Evolutionary conservation across 2,113 vertebrate species (phyloP), one percentile per base, ranked within the genome.

Genomic region (Callionymus lyra): DNA sequence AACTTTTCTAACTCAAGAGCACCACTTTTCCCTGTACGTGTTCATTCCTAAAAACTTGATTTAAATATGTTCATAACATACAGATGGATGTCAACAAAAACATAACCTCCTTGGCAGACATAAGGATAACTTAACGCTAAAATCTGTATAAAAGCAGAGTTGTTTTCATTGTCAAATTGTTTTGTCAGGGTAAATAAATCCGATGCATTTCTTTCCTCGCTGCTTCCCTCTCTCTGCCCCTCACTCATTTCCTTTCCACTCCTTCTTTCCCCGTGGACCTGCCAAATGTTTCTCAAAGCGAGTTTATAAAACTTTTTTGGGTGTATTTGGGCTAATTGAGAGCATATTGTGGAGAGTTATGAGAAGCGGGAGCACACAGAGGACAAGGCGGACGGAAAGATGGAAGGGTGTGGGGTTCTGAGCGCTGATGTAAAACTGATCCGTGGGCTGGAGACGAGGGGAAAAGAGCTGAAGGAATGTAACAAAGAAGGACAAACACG

Each of bases 161-260:
- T 27, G 21, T 27, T 27, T 27, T 27, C 8, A 8, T 27, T 27
- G 21, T 27, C 8, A 27, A 27, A 4, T 5, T 27, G 4, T 27
- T 27, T 27, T 27, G 4, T 8, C 8, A 5, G 21, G 21, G 21
- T 27, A 27, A 27, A 27, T 27, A 4, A 40, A 61, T 59, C 39
- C 34, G 27, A 54, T 60, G 34, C 77, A 76, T 41, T 67, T n/a
- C 37, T 51, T 63, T 77, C 67, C 64, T 59, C 21, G 4, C 8
- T 27, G 21, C 8, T 27, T 4, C 21, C 21, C 21, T 27, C 21
- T 56, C 34, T 41, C 21, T 16, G 55, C 59, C 44, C 40, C 41
- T 63, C 47, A 47, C 37, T 67, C 49, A 34, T 65, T 82, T 79
- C 63, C 65, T 47, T 33, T 58, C 70, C 76, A 60, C 67, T 71